Evolutionary conservation across 2,888 invertebrate species (phyloP), one percentile per base, ranked within the genome.

Genomic region (Panopea generosa): DNA sequence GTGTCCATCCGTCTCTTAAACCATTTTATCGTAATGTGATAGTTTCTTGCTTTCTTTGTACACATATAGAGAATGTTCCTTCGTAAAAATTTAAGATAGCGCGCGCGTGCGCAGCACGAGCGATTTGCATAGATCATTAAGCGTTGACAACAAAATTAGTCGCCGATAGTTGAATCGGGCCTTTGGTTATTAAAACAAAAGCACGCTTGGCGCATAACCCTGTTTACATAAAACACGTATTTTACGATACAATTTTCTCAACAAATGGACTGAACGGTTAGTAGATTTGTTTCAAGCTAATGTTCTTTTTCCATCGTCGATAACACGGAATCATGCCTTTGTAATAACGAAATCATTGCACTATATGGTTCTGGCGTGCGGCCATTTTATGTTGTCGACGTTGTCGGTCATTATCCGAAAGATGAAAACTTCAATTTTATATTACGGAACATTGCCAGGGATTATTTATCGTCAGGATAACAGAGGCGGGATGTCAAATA

Each of bases 21-120:
- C 43, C 24, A 43, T 53, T 40, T 26, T 55, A 24, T 40, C 2
- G 6, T 14, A 63, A 63, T 55, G 53, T 20, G 63, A 63, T 55
- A 22, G 14, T 43, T 63, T 55, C 53, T 16, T 9, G 11, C 26
- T 20, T 24, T 33, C 55, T 63, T 63, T 63, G 63, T 63, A 63
- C 63, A 63, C 57, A 63, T 53, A 63, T 27, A 33, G 33, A 27
- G 38, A 43, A 56, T 47, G 50, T 57, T 63, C 45, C 29, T 27
- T 24, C 57, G 57, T 62, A 22, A 57, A 50, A 62, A 63, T 71
- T 71, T 63, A 71, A 71, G 63, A 63, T 50, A 45, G 24, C 40
- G 33, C 14, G 61, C 79, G 57, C 79, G 79, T 79, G 79, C 59
- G 47, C 11, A 26, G 53, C 79, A 71, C 75, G 71, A 70, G 79